These are phyloP conservation scores for Pissodes strobi DNA, from an alignment of 1,140 invertebrate genomes.

Conservation along the genomic window DNA sequence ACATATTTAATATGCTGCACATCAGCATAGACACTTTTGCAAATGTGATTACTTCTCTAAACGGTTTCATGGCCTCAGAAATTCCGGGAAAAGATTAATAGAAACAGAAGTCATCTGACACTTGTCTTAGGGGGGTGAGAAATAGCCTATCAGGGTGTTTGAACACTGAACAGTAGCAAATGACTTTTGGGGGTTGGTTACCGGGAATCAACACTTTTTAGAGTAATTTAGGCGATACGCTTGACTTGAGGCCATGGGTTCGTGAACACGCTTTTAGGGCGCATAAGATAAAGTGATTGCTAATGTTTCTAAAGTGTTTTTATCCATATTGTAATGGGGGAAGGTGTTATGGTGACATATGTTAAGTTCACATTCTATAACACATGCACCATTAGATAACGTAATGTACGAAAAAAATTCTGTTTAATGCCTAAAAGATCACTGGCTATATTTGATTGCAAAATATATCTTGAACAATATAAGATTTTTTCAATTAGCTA, in stretches of 20 bases:
- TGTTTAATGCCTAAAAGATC: no score
- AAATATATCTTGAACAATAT: no score
- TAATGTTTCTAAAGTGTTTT: neutral
- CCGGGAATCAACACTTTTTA: conserved; percentile 27
- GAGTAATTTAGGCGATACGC: conserved; percentile 14
- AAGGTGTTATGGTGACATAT: no score
- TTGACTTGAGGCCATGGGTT: conserved; percentile 5
- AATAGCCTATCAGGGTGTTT: conserved; percentile 28
- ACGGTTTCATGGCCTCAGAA: neutral
- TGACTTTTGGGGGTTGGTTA: conserved; percentile 15
- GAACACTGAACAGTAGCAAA: conserved; percentile 28
- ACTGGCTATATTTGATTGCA: no score
- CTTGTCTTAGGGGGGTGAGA: conserved; percentile 23
- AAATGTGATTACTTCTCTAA: neutral
- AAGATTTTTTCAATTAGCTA: no score
- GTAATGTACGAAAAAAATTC: no score
- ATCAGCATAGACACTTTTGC: no score
- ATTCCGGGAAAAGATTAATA: conserved; percentile 17
- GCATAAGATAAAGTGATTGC: conserved; percentile 16
- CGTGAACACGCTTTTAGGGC: conserved; percentile 10
- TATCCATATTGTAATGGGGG: no score
- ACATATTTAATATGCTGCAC: no score
- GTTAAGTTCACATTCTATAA: no score
- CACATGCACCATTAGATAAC: no score
- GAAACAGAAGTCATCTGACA: conserved; percentile 28